Evolutionary conservation across 2,888 invertebrate genomes (phyloP).

Genomic region (Apamea sordens): DNA sequence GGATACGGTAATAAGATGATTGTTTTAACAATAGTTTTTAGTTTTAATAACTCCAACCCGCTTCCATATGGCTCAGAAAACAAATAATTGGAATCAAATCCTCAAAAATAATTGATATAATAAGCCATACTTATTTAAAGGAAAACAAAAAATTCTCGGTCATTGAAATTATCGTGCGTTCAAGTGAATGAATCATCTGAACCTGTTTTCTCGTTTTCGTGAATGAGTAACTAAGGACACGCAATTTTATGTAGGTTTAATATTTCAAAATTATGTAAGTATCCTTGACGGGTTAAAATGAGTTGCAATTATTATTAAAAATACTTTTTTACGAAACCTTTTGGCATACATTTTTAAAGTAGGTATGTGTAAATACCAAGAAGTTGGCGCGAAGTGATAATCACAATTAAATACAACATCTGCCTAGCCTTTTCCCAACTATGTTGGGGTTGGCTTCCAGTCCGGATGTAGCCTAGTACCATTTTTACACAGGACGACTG

Average conservation of each 20-base stretch:
- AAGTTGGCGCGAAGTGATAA: no score
- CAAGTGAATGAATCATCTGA: slow-evolving; percentile 40
- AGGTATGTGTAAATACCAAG: no score
- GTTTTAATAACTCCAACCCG: slow-evolving; percentile 61
- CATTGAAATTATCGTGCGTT: slow-evolving; percentile 47
- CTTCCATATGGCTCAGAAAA: slow-evolving; percentile 63
- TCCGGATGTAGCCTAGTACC: no score
- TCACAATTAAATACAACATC: no score
- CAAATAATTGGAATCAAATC: slow-evolving; percentile 63
- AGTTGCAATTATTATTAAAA: slow-evolving; percentile 7
- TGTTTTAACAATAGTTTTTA: slow-evolving; percentile 70
- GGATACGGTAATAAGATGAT: slow-evolving; percentile 75
- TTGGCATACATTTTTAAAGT: no score
- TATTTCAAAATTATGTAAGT: slow-evolving; percentile 1
- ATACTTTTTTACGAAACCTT: not conserved
- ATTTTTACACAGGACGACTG: no score
- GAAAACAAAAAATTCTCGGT: slow-evolving; percentile 11
- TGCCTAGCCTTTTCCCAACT: no score
- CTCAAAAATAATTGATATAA: slow-evolving; percentile 54
- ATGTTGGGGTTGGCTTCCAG: no score
- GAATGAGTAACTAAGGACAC: slow-evolving; percentile 24
- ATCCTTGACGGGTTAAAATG: not conserved
- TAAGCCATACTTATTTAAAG: slow-evolving; percentile 39
- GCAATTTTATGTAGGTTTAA: not conserved
- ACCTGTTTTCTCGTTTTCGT: slow-evolving; percentile 36